These are phyloP conservation scores for Muscina levida DNA, from an alignment of 2,888 invertebrate genomes.

Conservation along the genomic window DNA sequence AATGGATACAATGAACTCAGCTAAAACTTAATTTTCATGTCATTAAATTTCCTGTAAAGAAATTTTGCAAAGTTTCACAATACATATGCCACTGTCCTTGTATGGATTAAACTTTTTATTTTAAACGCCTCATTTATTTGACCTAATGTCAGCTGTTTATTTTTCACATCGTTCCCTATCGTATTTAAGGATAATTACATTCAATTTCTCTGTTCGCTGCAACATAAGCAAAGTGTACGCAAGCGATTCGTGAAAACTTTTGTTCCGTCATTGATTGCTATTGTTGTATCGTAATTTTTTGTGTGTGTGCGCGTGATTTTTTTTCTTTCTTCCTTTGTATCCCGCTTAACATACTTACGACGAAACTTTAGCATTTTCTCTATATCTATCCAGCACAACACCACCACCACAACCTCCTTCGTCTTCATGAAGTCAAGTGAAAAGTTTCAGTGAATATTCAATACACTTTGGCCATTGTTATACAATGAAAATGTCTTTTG, in stretches of 20 bases:
- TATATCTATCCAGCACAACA: neutral
- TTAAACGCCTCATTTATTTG: constrained; percentile 11
- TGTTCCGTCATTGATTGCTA: neutral
- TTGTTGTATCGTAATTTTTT: neutral
- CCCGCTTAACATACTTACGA: neutral
- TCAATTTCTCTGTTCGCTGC: neutral
- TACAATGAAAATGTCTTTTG: neutral
- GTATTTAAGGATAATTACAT: neutral
- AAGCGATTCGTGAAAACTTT: constrained; percentile 12
- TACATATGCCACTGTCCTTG: too few species aligned
- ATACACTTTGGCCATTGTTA: neutral
- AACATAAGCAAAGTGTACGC: neutral
- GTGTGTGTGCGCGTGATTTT: neutral
- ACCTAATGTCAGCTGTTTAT: neutral
- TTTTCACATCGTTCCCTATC: constrained; percentile 1
- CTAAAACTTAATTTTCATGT: too few species aligned
- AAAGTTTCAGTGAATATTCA: neutral
- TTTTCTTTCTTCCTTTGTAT: neutral
- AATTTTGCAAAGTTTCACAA: too few species aligned
- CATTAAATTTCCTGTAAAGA: too few species aligned
- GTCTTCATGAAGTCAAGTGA: too few species aligned
- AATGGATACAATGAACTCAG: too few species aligned
- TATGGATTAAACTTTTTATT: too few species aligned
- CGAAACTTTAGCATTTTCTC: neutral
- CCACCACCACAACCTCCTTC: too few species aligned